Base-by-base conservation (phyloP, 1,140 invertebrate genomes). In the Drosophila nasuta region DNA sequence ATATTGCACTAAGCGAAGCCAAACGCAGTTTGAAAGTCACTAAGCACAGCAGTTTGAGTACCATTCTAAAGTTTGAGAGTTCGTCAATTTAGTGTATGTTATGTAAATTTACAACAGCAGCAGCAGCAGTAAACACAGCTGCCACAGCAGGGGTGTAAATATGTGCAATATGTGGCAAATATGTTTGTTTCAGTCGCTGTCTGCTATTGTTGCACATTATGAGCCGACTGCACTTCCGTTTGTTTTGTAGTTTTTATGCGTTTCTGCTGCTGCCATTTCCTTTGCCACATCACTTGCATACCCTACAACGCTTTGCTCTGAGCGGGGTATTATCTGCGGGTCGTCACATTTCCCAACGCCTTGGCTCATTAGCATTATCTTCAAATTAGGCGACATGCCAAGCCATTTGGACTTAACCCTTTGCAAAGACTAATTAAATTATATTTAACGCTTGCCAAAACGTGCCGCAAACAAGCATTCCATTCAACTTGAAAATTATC, bases 351-450 rank as follows among this genome's bases (percentile, higher is more conserved):
- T 0, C 2, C 20, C 3, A 15, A n/a, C 15, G 3, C n/a, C 11
- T 5, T 54, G 20, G 25, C 54, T 43, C 68, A 64, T 54, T 77
- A 54, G 49, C 41, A 70, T 82, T 73, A 77, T 74, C 58, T 51
- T 45, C 25, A 79, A 80, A 74, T 82, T 72, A 63, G 66, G 49
- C 58, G 45, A 82, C 82, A 67, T 75, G 70, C 30, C 54, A 56
- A 38, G 48, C 25, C 67, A 75, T 82, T 75, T 68, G 28, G 48
- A 75, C 10, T 25, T 13, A 33, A 46, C 8, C 5, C 41, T 48
- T 73, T 77, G 51, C 59, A 8, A 76, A 88, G 85, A 88, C 83
- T 89, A 88, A 88, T 88, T 83, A 88, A 88, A 88, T 89, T 77
- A 89, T 78, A 77, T 73, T 69, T 89, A 72, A 49, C 56, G 48